Evolutionary conservation across 1,140 invertebrate genomes (phyloP), one percentile per base, ranked within the genome.

Genomic region (Drosophila mayri): DNA sequence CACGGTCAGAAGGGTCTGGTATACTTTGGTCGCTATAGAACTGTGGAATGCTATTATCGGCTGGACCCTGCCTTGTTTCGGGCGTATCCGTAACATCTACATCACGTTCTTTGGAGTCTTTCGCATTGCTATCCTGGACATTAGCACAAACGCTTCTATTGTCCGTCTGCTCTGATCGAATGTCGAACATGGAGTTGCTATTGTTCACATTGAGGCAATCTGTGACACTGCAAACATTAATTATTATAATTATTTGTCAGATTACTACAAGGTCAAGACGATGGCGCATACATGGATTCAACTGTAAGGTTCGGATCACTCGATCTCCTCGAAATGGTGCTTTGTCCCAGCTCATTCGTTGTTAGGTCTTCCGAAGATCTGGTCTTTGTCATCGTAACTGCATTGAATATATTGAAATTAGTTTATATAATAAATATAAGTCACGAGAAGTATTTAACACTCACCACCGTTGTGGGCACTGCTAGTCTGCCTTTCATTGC

Each of bases 281-380:
- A 25, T 12, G 28, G 28, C 1, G 18, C 28, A 93, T 80, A 94
- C 94, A 93, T 93, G 43, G 94, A 87, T 91, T 97, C 96, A 22
- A 96, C 94, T 25, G 95, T 94, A 76, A 98, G 94, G 92, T 95
- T 97, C 18, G 97, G 97, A 93, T 98, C 97, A 91, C 97, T 97
- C 38, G 95, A 95, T 61, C 97, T 94, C 52, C 97, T 93, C 65
- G 95, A 95, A 28, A 95, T 93, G 63, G 94, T 94, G 70, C 94
- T 93, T 61, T 90, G 85, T 22, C 94, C 94, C 63, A 95, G 95
- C 71, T 95, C 95, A 55, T 95, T 95, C 4, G 94, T 95, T 75
- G 95, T 93, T 32, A 97, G 93, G 93, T 97, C 96, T 72, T 97
- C 97, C 90, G 96, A 97, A 3, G 96, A 97, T 70, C 96, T 94